These are phyloP conservation scores for Vanacampus margaritifer DNA, from an alignment of 2,113 vertebrate species.

Conservation along the genomic window DNA sequence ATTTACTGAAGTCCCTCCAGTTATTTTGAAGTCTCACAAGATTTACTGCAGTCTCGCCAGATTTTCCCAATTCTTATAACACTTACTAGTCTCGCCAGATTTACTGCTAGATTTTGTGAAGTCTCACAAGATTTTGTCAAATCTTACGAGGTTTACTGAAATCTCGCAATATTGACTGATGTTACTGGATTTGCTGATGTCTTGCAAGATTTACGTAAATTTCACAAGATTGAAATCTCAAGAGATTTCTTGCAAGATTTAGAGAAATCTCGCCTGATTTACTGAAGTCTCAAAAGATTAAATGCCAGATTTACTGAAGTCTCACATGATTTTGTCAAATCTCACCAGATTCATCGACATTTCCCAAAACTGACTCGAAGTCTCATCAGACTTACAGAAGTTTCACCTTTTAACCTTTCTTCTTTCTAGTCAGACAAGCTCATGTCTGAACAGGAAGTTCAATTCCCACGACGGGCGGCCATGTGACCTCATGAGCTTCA, in stretches of 20 bases:
- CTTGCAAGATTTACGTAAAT: too few species aligned
- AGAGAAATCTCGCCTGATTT: background rate
- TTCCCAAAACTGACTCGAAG: background rate
- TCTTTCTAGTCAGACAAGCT: constrained; percentile 12
- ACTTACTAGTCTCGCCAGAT: too few species aligned
- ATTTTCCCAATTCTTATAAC: too few species aligned
- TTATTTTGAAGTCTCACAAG: too few species aligned
- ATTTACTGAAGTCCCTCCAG: too few species aligned
- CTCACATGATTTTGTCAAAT: too few species aligned
- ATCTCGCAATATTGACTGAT: background rate
- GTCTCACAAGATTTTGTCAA: too few species aligned
- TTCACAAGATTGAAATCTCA: background rate
- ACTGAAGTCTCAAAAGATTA: background rate
- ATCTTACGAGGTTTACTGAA: background rate
- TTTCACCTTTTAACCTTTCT: background rate
- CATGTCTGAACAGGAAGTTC: constrained; percentile 31
- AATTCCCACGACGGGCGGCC: constrained; percentile 18
- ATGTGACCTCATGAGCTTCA: constrained; percentile 41
- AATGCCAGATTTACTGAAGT: background rate
- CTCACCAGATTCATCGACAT: background rate
- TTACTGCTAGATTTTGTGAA: background rate
- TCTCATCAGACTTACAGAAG: background rate
- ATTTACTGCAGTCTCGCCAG: too few species aligned
- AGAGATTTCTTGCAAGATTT: background rate
- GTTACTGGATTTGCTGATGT: background rate